Evolutionary conservation across 2,797 vertebrate genomes (phyloP), one percentile per base, ranked within the genome.

Genomic region (Xyrichtys novacula): DNA sequence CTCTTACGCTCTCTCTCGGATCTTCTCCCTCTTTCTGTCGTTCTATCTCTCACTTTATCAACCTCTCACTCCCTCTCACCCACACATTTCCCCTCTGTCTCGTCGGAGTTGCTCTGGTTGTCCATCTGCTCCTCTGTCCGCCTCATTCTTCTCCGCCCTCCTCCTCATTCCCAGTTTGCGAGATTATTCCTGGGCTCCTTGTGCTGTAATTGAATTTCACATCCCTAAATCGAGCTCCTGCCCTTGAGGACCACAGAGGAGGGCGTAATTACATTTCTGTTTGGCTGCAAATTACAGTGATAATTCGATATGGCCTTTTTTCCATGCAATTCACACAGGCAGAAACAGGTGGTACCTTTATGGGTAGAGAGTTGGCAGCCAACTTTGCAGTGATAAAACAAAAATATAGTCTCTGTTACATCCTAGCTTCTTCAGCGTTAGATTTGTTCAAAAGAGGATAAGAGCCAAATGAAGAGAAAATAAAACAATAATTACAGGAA

Each of bases 241-340:
- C 66, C 80, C 67, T 74, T 58, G 71, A 83, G 74, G 68, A 78
- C 55, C 48, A 59, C 40, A 53, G 58, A 56, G 10, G 63, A 49
- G 52, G 54, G 69, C 36, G 4, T 79, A 80, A 89, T 85, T 87
- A 70, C 59, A 63, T 79, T 85, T 79, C 49, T 48, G 31, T 75
- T 78, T 78, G 64, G 70, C 72, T 71, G 58, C 55, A 50, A 85
- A 79, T 79, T 8, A 79, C 85, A 76, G 74, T 56, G 10, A 47
- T 62, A 64, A 84, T 81, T 79, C 0, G 7, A 75, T 81, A 57
- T 49, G 59, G 60, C 16, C 14, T 52, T 34, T 57, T 48, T 28
- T 57, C 75, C 16, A 25, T 23, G 22, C 39, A n/a, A 15, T 6
- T 72, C 10, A 71, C 59, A 29, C 32, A 67, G 62, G 55, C 54